Percentiles rank a stretch among this genome's conserved stretches.
Evolutionary conservation across 2,888 invertebrate genomes (phyloP).

Genomic region (Lysandra bellargus): DNA sequence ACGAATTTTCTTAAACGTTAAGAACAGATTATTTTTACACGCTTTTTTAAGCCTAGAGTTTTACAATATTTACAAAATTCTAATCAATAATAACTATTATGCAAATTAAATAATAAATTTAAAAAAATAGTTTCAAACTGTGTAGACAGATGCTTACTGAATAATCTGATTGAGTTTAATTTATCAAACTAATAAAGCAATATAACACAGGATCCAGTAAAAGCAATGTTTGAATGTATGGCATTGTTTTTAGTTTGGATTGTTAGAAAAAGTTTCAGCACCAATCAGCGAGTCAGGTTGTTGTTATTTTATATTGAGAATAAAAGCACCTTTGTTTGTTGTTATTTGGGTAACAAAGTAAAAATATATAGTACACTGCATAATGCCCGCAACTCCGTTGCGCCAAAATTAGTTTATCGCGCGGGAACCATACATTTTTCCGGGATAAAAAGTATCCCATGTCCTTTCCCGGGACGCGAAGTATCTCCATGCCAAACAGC

Average conservation of each 20-base stretch:
- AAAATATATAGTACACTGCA: background rate
- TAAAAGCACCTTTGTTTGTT: background rate
- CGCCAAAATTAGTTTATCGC: too few relatives aligned
- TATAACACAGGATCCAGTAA: background rate
- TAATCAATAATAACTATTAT: background rate
- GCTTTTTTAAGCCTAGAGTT: background rate
- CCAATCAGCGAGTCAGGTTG: conserved; percentile 32
- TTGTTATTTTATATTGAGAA: conserved; percentile 15
- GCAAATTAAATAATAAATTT: too few relatives aligned
- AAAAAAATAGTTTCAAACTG: background rate
- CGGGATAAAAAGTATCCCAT: too few relatives aligned
- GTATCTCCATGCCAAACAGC: too few relatives aligned
- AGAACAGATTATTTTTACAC: background rate
- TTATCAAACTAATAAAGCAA: background rate
- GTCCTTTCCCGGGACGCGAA: too few relatives aligned
- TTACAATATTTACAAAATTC: background rate
- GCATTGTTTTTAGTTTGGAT: conserved; percentile 26
- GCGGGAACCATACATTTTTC: too few relatives aligned
- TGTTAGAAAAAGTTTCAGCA: conserved; percentile 28
- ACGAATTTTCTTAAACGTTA: too few relatives aligned
- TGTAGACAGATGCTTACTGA: background rate
- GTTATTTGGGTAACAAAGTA: background rate
- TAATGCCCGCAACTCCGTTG: too few relatives aligned
- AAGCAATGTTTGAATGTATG: conserved; percentile 23
- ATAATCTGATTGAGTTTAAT: background rate